A percentile compares a stretch with the other conserved stretches of the same genome.
Conservation (phyloP, 2,888 invertebrate species). For the Tetragonisca angustula region DNA sequence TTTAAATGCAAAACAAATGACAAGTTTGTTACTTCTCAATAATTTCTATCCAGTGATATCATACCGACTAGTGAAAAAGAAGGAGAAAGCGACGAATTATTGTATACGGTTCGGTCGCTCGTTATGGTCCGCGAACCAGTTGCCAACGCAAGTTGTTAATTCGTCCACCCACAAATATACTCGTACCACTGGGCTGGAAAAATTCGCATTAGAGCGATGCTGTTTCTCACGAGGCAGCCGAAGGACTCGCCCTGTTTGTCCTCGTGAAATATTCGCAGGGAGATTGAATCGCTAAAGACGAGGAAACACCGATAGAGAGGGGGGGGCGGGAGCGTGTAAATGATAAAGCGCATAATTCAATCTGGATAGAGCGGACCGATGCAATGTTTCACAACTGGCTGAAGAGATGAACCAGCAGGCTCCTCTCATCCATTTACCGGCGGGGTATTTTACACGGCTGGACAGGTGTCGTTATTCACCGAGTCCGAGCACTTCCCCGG, state of each 20-base stretch:
- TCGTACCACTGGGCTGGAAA: neutral
- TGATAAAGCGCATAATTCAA: constrained; percentile 24
- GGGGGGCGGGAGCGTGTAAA: neutral
- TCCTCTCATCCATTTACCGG: constrained; percentile 33
- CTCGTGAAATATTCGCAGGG: neutral
- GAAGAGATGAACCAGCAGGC: constrained; percentile 3
- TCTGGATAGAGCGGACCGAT: neutral
- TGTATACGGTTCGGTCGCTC: too few species aligned
- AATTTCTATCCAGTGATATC: too few species aligned
- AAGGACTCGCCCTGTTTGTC: neutral
- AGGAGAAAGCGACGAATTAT: too few species aligned
- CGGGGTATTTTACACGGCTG: constrained; percentile 39
- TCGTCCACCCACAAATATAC: too few species aligned
- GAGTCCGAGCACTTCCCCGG: constrained; percentile 23
- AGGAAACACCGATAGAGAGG: neutral
- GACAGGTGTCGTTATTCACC: constrained; percentile 65
- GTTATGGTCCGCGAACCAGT: too few species aligned
- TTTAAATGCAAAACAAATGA: too few species aligned
- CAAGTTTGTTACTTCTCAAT: too few species aligned
- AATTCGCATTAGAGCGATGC: neutral
- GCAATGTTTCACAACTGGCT: constrained; percentile 10
- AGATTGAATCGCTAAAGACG: neutral
- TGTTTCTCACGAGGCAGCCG: too few species aligned
- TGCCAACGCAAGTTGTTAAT: too few species aligned
- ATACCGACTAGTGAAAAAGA: too few species aligned